phyloP scores from a whole-genome alignment of 2,888 invertebrate species.

The Sphaerophoria taeniata region DNA sequence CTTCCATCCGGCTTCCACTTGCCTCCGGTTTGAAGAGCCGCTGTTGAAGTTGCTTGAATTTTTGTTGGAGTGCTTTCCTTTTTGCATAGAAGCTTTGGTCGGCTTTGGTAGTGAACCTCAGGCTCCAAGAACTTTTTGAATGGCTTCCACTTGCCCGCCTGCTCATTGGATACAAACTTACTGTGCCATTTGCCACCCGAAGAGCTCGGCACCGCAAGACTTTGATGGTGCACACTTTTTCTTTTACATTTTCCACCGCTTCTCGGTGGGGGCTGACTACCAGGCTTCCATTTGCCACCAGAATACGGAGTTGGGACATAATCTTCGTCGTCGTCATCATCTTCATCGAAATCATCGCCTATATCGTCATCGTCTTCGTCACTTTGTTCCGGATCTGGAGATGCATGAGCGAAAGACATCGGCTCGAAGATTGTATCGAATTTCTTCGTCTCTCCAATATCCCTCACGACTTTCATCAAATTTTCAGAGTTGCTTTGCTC shows the following conservation, averaged over 20 bases:
- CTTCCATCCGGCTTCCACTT: slow-evolving; percentile 50
- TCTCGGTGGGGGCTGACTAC: slow-evolving; percentile 50
- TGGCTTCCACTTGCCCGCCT: slow-evolving; percentile 14
- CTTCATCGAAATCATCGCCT: slow-evolving; percentile 80
- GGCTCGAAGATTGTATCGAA: slow-evolving; percentile 81
- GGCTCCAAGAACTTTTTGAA: slow-evolving; percentile 7
- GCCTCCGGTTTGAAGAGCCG: slow-evolving; percentile 71
- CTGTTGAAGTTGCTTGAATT: slow-evolving; percentile 42
- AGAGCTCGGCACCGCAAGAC: not conserved
- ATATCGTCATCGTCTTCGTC: slow-evolving; percentile 79
- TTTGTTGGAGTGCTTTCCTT: not conserved
- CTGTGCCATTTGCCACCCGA: slow-evolving; percentile 49
- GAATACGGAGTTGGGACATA: slow-evolving; percentile 83
- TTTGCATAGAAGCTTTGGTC: slow-evolving; percentile 18
- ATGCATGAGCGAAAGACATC: slow-evolving; percentile 78
- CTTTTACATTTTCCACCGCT: slow-evolving; percentile 60
- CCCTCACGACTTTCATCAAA: slow-evolving; percentile 87
- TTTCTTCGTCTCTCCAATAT: slow-evolving; percentile 86
- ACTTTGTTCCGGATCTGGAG: slow-evolving; percentile 77
- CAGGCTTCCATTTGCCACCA: slow-evolving; percentile 69
- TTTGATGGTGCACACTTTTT: not conserved
- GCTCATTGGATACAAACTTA: not conserved
- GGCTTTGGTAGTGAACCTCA: slow-evolving; percentile 1
- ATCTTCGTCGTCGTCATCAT: slow-evolving; percentile 82
- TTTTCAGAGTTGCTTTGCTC: slow-evolving; percentile 80